Evolutionary conservation across 2,113 vertebrate genomes (phyloP).

Genomic region (Chlamydotis undulata): DNA sequence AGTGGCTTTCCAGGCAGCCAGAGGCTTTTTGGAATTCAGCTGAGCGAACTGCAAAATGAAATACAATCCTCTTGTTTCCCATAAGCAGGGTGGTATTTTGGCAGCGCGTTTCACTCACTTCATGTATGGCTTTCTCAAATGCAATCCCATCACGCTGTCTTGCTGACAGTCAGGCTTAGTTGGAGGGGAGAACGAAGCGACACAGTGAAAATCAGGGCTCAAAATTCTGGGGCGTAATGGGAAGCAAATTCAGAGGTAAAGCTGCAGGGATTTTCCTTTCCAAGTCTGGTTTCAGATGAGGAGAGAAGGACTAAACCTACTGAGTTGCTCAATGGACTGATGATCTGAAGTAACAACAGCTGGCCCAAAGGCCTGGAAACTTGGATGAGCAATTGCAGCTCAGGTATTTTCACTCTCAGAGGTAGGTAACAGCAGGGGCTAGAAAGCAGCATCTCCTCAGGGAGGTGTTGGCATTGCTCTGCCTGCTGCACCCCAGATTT

Average conservation of each 20-base stretch:
- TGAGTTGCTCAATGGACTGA: not conserved
- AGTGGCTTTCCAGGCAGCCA: not conserved
- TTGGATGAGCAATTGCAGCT: not conserved
- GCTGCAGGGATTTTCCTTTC: constrained; percentile 9
- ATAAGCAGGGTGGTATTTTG: not conserved
- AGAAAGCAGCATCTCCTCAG: not conserved
- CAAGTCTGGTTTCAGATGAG: not conserved
- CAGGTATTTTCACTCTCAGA: not conserved
- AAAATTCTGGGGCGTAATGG: not conserved
- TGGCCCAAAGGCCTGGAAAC: not conserved
- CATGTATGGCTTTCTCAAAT: not conserved
- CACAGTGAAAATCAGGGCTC: not conserved
- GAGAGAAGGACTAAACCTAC: not conserved
- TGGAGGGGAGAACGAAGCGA: not conserved
- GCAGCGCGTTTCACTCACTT: not conserved
- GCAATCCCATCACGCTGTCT: not conserved
- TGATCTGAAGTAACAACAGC: not conserved
- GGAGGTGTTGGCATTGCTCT: not conserved
- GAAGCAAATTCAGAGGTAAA: not conserved
- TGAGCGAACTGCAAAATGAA: not conserved
- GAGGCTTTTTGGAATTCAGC: constrained; percentile 10
- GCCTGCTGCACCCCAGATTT: not conserved
- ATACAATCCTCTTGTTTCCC: constrained; percentile 2
- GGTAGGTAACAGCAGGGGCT: not conserved
- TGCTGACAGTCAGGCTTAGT: not conserved